Conservation (phyloP, 2,113 vertebrate species). For the Cinclus cinclus region DNA sequence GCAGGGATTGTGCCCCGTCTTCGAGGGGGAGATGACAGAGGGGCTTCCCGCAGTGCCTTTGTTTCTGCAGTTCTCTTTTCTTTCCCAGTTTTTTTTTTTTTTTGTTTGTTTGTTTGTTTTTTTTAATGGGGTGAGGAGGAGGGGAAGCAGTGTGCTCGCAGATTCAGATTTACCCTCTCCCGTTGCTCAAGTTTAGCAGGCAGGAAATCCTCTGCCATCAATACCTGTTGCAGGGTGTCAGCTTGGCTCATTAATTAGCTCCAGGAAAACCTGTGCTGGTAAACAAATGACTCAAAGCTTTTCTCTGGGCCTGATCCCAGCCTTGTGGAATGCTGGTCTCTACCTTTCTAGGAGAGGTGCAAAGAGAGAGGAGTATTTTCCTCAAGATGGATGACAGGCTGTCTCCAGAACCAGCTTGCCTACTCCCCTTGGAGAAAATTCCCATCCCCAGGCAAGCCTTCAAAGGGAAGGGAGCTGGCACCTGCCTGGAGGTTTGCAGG, state of each 20-base stretch:
- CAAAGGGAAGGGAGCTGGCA: background rate
- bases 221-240: slow-evolving; percentile 56
- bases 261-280: slow-evolving; percentile 2
- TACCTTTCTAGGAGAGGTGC: background rate
- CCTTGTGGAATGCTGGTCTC: rapidly evolving
- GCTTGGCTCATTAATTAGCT: slow-evolving; percentile 36
- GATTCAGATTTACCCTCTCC: background rate
- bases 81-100: too few species aligned
- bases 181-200: background rate
- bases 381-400: slow-evolving; percentile 57
- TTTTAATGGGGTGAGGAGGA: rapidly evolving
- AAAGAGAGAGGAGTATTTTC: slow-evolving; percentile 5
- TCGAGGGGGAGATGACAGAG: background rate
- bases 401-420: background rate
- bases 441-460: background rate
- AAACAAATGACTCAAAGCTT: slow-evolving; percentile 40
- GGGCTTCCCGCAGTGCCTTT: background rate
- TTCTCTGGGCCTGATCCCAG: background rate
- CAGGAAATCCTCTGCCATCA: background rate
- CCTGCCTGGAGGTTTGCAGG: slow-evolving; percentile 12
- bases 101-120: too few species aligned
- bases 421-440: slow-evolving; percentile 28
- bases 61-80: background rate
- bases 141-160: background rate
- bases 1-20: background rate